These are phyloP conservation scores for Campylorhamphus procurvoides DNA, from an alignment of 2,113 vertebrate genomes.

Conservation along the genomic window DNA sequence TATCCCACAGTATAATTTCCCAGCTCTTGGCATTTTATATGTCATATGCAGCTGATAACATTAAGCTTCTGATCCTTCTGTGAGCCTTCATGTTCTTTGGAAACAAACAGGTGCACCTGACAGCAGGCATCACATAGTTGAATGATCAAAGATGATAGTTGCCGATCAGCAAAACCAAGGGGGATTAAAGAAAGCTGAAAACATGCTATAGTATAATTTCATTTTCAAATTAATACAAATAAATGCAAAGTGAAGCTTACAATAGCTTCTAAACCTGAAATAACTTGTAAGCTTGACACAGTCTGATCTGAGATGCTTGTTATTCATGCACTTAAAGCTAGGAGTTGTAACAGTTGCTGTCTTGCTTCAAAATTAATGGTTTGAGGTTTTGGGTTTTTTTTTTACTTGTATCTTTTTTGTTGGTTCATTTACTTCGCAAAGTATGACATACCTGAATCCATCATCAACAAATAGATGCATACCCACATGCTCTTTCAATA, in stretches of 20 bases:
- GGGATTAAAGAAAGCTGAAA: neutral
- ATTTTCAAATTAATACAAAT: conserved; percentile 7
- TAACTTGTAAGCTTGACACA: neutral
- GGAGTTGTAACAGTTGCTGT: neutral
- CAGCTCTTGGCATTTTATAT: neutral
- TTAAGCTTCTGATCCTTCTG: neutral
- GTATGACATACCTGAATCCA: neutral
- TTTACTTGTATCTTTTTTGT: neutral
- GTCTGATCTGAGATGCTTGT: neutral
- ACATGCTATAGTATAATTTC: neutral
- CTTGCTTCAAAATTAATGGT: neutral
- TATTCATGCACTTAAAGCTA: neutral
- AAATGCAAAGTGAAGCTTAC: neutral
- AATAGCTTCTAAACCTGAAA: neutral
- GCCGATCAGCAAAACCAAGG: neutral
- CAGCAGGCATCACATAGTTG: neutral
- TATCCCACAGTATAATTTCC: neutral
- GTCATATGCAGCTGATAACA: neutral
- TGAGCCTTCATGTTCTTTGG: neutral
- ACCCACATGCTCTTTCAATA: neutral
- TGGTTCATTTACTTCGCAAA: neutral
- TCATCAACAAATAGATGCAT: neutral
- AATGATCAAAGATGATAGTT: neutral
- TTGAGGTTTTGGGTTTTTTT: neutral
- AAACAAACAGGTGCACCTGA: neutral